phyloP scores from a whole-genome alignment of 1,140 invertebrate species.

The Stegodyphus dumicola region DNA sequence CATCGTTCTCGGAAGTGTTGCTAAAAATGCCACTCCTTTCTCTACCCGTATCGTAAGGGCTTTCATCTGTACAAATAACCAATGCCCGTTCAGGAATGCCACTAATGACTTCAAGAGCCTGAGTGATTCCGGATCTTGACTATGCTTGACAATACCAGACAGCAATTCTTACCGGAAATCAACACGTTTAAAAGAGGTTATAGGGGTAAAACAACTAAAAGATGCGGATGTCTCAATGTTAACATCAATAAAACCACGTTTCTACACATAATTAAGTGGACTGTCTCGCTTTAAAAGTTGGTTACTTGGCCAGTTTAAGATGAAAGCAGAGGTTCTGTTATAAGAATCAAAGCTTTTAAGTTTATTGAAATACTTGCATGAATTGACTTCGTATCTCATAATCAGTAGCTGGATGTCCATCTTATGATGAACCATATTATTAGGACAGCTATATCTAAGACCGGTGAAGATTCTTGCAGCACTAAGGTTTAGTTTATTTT shows the following conservation, averaged over 20 bases:
- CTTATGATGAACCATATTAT: not conserved
- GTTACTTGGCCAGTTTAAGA: not conserved
- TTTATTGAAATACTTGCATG: not conserved
- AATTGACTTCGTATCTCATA: too few species aligned
- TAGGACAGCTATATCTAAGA: not conserved
- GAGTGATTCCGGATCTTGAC: too few species aligned
- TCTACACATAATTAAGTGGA: not conserved
- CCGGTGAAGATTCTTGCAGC: not conserved
- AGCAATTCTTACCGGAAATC: not conserved
- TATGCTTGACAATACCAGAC: not conserved
- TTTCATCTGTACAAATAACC: too few species aligned
- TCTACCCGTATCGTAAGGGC: too few species aligned
- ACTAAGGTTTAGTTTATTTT: not conserved
- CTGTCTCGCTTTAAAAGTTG: not conserved
- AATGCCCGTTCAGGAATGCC: too few species aligned
- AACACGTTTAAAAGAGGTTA: not conserved
- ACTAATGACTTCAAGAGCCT: too few species aligned
- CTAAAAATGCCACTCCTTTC: too few species aligned
- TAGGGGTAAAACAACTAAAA: not conserved
- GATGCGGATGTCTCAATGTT: not conserved
- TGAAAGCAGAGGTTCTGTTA: not conserved
- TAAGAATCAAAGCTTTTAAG: not conserved
- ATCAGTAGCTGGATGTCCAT: not conserved
- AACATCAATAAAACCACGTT: not conserved
- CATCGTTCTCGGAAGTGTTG: too few species aligned